Evolutionary conservation across 2,113 vertebrate genomes (phyloP).

Genomic region (Oreocharis arfaki): DNA sequence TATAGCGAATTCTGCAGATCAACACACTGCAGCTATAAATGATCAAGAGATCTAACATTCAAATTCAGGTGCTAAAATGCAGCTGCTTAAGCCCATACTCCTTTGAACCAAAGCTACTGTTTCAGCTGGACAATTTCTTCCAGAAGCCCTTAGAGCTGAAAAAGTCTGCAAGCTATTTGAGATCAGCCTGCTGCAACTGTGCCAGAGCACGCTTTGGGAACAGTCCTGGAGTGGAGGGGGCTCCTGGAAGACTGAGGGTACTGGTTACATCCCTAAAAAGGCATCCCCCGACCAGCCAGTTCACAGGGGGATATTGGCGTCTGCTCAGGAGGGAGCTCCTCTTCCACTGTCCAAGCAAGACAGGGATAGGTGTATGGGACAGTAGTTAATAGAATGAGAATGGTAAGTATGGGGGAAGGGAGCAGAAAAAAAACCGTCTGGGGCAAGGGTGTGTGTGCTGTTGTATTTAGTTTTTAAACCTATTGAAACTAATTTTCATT

Average conservation of each 20-base stretch:
- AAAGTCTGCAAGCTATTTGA: neutral
- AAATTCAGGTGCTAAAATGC: constrained; percentile 54
- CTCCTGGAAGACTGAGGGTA: constrained; percentile 5
- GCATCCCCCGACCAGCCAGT: neutral
- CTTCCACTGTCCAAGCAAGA: neutral
- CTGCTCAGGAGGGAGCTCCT: constrained; percentile 48
- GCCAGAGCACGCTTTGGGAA: neutral
- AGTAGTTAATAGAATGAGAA: neutral
- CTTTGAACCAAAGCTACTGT: constrained; percentile 58
- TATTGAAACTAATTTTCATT: constrained; percentile 28
- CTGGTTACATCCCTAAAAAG: constrained; percentile 26
- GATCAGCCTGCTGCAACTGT: constrained; percentile 24
- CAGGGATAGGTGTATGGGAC: constrained; percentile 39
- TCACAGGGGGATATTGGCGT: constrained; percentile 40
- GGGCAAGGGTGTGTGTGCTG: neutral
- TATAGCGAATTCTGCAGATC: constrained; percentile 18
- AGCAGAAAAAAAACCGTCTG: neutral
- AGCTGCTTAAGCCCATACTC: constrained; percentile 20
- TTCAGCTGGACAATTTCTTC: constrained; percentile 54
- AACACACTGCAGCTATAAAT: constrained; percentile 30
- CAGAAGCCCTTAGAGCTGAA: constrained; percentile 11
- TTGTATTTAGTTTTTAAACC: neutral
- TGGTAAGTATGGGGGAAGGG: neutral
- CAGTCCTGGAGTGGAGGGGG: neutral
- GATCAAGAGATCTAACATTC: constrained; percentile 28